Conservation (phyloP, 2,888 invertebrate species). For the Sceliomorpha sp. region DNA sequence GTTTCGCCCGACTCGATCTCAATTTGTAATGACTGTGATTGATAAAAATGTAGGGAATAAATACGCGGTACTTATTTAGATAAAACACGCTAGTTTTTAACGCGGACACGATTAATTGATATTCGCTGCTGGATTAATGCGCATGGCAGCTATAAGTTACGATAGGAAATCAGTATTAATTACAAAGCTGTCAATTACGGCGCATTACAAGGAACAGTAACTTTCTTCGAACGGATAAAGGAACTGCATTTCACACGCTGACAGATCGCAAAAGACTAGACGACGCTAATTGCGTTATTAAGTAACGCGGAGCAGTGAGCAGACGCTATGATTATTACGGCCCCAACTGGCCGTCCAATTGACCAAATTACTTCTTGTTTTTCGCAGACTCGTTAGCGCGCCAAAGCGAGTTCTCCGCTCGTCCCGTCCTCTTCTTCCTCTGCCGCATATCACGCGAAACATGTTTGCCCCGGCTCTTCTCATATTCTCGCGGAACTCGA, state of each 20-base stretch:
- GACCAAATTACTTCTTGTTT: slow-evolving; percentile 58
- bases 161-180: background rate
- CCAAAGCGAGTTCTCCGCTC: slow-evolving; percentile 1
- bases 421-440: slow-evolving; percentile 12
- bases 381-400: slow-evolving; percentile 37
- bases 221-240: too few species aligned
- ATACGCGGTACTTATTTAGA: too few species aligned
- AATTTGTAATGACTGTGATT: too few species aligned
- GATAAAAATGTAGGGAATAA: too few species aligned
- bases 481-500: slow-evolving; percentile 46
- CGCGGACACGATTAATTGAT: too few species aligned
- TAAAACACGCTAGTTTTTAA: too few species aligned
- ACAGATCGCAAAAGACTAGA: slow-evolving; percentile 49
- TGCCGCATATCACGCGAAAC: slow-evolving; percentile 29
- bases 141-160: background rate
- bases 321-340: slow-evolving; percentile 63
- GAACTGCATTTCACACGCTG: slow-evolving; percentile 66
- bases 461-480: slow-evolving; percentile 34
- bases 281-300: slow-evolving; percentile 69
- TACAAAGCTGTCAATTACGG: background rate
- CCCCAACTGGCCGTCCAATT: slow-evolving; percentile 66
- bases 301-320: slow-evolving; percentile 64
- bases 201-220: background rate
- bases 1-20: too few species aligned
- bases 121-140: too few species aligned